These are phyloP conservation scores for Ischnus inquisitorius DNA, from an alignment of 2,888 invertebrate species.

Conservation along the genomic window DNA sequence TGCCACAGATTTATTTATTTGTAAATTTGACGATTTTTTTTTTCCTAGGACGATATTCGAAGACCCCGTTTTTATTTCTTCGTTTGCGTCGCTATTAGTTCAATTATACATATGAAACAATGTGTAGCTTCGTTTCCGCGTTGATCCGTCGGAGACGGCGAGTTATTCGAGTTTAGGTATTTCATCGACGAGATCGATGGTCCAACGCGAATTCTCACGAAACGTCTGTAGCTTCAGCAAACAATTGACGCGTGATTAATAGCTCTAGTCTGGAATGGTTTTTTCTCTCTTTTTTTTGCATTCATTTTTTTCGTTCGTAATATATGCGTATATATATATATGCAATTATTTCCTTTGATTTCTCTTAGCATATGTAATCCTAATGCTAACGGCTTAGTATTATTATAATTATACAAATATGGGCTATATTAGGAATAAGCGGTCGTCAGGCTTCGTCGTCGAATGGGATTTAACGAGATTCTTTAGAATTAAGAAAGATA, in stretches of 20 bases:
- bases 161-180: not conserved
- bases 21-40: constrained; percentile 60
- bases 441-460: constrained; percentile 62
- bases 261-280: constrained; percentile 79
- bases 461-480: constrained; percentile 38
- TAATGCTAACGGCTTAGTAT: constrained; percentile 74
- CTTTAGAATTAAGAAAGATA: constrained; percentile 26
- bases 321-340: constrained; percentile 42
- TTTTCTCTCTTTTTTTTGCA: constrained; percentile 40
- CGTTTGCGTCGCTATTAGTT: constrained; percentile 45
- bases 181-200: not conserved
- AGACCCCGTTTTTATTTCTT: constrained; percentile 16
- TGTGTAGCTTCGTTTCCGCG: constrained; percentile 46
- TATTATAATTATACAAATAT: constrained; percentile 72
- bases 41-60: constrained; percentile 25
- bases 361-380: constrained; percentile 68
- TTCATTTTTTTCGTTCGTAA: constrained; percentile 48
- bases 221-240: constrained; percentile 46
- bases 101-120: constrained; percentile 37
- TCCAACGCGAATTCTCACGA: constrained; percentile 40
- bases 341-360: constrained; percentile 53
- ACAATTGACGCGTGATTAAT: constrained; percentile 77
- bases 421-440: constrained; percentile 69
- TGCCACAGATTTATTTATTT: constrained; percentile 67
- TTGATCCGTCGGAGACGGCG: constrained; percentile 35